Conservation (phyloP, 1,140 invertebrate genomes). For the Leptopilina boulardi region DNA sequence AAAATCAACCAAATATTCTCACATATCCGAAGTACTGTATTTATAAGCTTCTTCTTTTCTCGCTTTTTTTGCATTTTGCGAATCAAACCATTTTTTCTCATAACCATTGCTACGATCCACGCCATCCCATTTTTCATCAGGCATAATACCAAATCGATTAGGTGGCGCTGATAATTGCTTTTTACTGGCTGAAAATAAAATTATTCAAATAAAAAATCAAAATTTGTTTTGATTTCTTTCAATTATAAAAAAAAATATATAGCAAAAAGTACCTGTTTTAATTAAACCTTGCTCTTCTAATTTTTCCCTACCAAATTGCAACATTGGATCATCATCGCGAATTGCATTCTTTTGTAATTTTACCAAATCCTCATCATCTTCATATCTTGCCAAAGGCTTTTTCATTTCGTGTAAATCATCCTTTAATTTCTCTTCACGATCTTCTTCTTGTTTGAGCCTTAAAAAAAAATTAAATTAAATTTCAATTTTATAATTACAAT, state of each 20-base stretch:
- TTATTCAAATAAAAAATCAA: slow-evolving; percentile 40
- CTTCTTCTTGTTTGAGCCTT: slow-evolving; percentile 87
- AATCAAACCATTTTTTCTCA: slow-evolving; percentile 92
- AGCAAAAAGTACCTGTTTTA: slow-evolving; percentile 69
- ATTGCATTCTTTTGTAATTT: slow-evolving; percentile 83
- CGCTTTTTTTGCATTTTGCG: slow-evolving; percentile 86
- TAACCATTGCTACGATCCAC: slow-evolving; percentile 98
- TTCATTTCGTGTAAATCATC: slow-evolving; percentile 89
- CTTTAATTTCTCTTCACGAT: slow-evolving; percentile 80
- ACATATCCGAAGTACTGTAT: slow-evolving; percentile 98
- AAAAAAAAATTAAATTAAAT: slow-evolving; percentile 52
- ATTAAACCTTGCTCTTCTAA: slow-evolving; percentile 81
- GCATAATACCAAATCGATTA: slow-evolving; percentile 93
- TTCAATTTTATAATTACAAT: too few species aligned
- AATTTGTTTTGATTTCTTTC: too few species aligned
- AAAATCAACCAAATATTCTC: slow-evolving; percentile 64
- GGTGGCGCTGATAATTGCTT: slow-evolving; percentile 89
- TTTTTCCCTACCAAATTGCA: slow-evolving; percentile 86
- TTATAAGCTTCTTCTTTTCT: slow-evolving; percentile 92
- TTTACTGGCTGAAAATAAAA: slow-evolving; percentile 61
- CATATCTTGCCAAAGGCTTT: slow-evolving; percentile 93
- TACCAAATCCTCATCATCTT: slow-evolving; percentile 93
- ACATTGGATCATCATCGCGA: slow-evolving; percentile 94
- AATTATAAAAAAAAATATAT: too few species aligned
- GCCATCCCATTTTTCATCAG: slow-evolving; percentile 98